phyloP scores from a whole-genome alignment of 2,888 invertebrate species.

The Oscheius onirici region DNA sequence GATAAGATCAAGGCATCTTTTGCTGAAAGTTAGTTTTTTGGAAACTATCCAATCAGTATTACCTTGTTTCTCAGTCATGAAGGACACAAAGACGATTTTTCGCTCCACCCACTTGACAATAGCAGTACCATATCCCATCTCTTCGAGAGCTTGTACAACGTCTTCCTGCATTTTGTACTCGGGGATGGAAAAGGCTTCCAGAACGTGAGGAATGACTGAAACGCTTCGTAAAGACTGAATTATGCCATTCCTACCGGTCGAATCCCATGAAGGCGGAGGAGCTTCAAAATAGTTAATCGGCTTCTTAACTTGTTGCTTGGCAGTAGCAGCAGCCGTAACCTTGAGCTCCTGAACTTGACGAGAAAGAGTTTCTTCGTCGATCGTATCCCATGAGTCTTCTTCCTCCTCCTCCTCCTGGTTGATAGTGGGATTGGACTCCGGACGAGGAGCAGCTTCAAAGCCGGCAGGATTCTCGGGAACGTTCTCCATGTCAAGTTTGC shows the following conservation, averaged over 20 bases:
- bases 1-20: constrained; percentile 31
- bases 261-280: constrained; percentile 1
- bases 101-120: constrained; percentile 46
- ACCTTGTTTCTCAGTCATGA: constrained; percentile 35
- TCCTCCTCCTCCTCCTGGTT: constrained; percentile 16
- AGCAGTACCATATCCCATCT: constrained; percentile 37
- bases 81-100: constrained; percentile 43
- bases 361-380: constrained; percentile 26
- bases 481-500: constrained; percentile 16
- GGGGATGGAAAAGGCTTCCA: constrained; percentile 46
- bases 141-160: constrained; percentile 42
- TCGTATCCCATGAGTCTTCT: constrained; percentile 27
- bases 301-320: constrained; percentile 13
- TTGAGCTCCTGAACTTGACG: constrained; percentile 26
- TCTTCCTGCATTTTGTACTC: constrained; percentile 50
- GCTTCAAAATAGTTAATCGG: constrained; percentile 36
- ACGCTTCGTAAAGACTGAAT: neutral
- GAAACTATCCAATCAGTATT: neutral
- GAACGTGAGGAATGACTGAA: constrained; percentile 39
- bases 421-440: neutral
- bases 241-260: no score
- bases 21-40: constrained; percentile 17
- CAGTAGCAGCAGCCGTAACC: neutral
- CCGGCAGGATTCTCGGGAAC: neutral
- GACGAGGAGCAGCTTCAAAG: neutral